phyloP scores from a whole-genome alignment of 1,140 invertebrate genomes.

The Coelopa frigida region DNA sequence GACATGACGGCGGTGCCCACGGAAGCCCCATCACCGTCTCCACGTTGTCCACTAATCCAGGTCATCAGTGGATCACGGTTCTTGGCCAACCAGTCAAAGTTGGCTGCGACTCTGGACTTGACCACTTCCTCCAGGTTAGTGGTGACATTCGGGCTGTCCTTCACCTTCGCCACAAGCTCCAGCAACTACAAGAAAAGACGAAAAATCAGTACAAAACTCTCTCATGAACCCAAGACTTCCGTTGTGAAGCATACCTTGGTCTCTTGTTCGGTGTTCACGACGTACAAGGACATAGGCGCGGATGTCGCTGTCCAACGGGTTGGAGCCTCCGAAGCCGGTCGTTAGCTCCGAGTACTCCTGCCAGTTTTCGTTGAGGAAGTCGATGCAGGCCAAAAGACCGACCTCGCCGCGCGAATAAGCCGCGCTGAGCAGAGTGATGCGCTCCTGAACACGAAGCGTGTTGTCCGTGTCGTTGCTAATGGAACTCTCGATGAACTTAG shows the following conservation, averaged over 20 bases:
- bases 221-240: neutral
- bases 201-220: neutral
- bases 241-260: slow-evolving; percentile 12
- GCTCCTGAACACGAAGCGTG: slow-evolving; percentile 27
- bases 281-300: slow-evolving; percentile 25
- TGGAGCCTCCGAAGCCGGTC: slow-evolving; percentile 28
- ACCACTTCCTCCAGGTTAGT: slow-evolving; percentile 20
- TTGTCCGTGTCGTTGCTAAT: slow-evolving; percentile 23
- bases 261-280: slow-evolving; percentile 24
- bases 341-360: slow-evolving; percentile 24
- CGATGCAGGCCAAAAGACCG: slow-evolving; percentile 25
- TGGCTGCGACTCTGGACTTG: slow-evolving; percentile 21
- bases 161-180: slow-evolving; percentile 20
- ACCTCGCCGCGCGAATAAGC: slow-evolving; percentile 29
- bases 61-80: slow-evolving; percentile 29
- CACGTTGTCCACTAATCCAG: slow-evolving; percentile 15
- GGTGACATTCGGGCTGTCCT: slow-evolving; percentile 17
- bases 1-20: slow-evolving; percentile 20
- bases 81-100: slow-evolving; percentile 23
- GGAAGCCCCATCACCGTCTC: slow-evolving; percentile 13
- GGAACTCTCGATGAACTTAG: slow-evolving; percentile 31
- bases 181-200: slow-evolving; percentile 14
- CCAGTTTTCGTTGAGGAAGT: slow-evolving; percentile 28
- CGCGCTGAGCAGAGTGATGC: slow-evolving; percentile 26
- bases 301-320: slow-evolving; percentile 28